Evolutionary conservation across 2,113 vertebrate species (phyloP), one percentile per base, ranked within the genome.

Genomic region (Bubo blakistoni): DNA sequence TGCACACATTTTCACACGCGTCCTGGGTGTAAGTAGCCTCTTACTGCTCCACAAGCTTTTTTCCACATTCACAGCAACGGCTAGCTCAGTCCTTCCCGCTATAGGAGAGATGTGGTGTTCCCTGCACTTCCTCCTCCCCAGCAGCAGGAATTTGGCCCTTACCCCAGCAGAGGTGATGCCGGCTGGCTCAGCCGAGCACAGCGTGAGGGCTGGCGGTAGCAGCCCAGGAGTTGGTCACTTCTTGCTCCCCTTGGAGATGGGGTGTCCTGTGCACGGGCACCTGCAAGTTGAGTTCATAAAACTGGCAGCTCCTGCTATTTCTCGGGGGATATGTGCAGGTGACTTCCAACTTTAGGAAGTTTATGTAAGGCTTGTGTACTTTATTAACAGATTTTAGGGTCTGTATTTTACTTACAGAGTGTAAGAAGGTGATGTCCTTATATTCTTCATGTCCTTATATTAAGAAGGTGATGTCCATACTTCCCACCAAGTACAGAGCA

Each of bases 211-310:
- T 34, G 54, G n/a, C 3, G 1, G 40, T 15, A 15, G 21, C 4
- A 3, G 44, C 27, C 19, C 46, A 21, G 47, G 63, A 29, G n/a
- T 9, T 9, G 7, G 46, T n/a, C 2, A 2, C 55, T 34, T 62
- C 76, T 42, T 9, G 6, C 36, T 34, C 17, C 30, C 38, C 4
- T 19, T n/a, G 55, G 88, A 30, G 36, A 20, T 17, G 11, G 14
- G 20, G 32, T 32, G 49, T n/a, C n/a, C 66, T 6, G 6, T 29
- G 40, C 44, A 6, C 0, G 9, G 54, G 19, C 0, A 1, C 42
- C 40, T 74, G 72, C 36, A 24, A 42, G 19, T 19, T 57, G 36
- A 63, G 47, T 51, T 52, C 19, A 21, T 52, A 32, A 16, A 72
- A 10, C 59, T 62, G 88, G 20, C 52, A 30, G 71, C 42, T 63